These are phyloP conservation scores for Netelia virgata DNA, from an alignment of 2,888 invertebrate genomes.

Conservation along the genomic window DNA sequence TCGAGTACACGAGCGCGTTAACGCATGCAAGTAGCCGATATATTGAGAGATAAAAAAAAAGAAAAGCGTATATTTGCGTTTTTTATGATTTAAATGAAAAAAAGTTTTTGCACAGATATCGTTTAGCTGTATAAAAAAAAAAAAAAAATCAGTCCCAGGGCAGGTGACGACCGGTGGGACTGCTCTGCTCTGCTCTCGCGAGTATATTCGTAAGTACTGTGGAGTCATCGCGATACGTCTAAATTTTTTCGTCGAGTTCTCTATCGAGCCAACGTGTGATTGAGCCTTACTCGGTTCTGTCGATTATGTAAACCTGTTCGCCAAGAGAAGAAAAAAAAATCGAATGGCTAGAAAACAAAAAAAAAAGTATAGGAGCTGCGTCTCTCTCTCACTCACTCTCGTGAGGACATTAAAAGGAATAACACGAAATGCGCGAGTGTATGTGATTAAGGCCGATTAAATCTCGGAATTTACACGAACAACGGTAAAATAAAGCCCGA, in stretches of 20 bases:
- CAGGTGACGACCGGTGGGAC: slow-evolving; percentile 65
- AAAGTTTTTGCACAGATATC: slow-evolving; percentile 66
- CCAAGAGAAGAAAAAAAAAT: slow-evolving; percentile 2
- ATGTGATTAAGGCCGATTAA: slow-evolving; percentile 48
- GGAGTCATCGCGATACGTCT: slow-evolving; percentile 64
- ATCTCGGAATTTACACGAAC: slow-evolving; percentile 46
- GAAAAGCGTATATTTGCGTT: slow-evolving; percentile 43
- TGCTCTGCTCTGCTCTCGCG: slow-evolving; percentile 56
- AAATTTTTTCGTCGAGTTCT: slow-evolving; percentile 47
- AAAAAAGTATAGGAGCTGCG: slow-evolving; percentile 48
- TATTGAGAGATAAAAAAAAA: slow-evolving; percentile 58
- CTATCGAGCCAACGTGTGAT: slow-evolving; percentile 67
- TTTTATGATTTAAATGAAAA: slow-evolving; percentile 63
- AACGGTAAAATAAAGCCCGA: slow-evolving; percentile 49
- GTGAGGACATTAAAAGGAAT: slow-evolving; percentile 49
- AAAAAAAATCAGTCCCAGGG: slow-evolving; percentile 59
- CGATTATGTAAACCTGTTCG: slow-evolving; percentile 41
- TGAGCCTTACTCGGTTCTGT: slow-evolving; percentile 65
- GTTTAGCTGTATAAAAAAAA: slow-evolving; percentile 59
- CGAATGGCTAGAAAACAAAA: slow-evolving; percentile 20
- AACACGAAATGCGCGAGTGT: slow-evolving; percentile 42
- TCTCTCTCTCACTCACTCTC: slow-evolving; percentile 54
- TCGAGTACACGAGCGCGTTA: slow-evolving; percentile 77
- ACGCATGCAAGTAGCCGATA: slow-evolving; percentile 72
- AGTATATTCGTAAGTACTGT: slow-evolving; percentile 60